phyloP scores from a whole-genome alignment of 2,888 invertebrate genomes.

The Diloba caeruleocephala region DNA sequence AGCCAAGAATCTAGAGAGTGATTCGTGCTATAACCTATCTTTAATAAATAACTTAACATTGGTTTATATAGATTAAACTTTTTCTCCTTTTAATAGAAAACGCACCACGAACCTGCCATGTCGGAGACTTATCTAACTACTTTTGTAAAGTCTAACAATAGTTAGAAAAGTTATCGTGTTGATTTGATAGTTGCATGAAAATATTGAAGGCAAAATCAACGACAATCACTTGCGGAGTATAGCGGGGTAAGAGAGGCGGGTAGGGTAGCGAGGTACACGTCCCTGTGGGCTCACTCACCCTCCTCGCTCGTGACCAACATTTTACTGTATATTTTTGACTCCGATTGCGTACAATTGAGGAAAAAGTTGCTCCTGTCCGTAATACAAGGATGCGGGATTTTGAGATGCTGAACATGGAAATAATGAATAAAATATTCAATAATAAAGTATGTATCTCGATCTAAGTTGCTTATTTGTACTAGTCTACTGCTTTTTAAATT shows the following conservation, averaged over 20 bases:
- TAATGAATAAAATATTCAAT: neutral
- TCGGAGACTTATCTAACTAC: neutral
- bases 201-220: slow-evolving; percentile 49
- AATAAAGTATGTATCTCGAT: neutral
- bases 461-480: no score
- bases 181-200: slow-evolving; percentile 37
- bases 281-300: slow-evolving; percentile 48
- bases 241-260: neutral
- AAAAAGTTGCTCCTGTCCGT: slow-evolving; percentile 23
- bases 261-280: slow-evolving; percentile 34
- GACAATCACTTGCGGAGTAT: slow-evolving; percentile 44
- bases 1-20: slow-evolving; percentile 1
- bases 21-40: neutral
- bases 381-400: neutral
- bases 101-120: slow-evolving; percentile 5
- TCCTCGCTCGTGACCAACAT: slow-evolving; percentile 64
- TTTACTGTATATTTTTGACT: slow-evolving; percentile 51
- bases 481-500: no score
- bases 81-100: slow-evolving; percentile 15
- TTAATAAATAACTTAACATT: slow-evolving; percentile 5
- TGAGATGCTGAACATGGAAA: slow-evolving; percentile 2
- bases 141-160: slow-evolving; percentile 3
- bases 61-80: slow-evolving; percentile 1
- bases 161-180: slow-evolving; percentile 21
- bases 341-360: slow-evolving; percentile 19